Evolutionary conservation across 2,888 invertebrate species (phyloP).

Genomic region (Meiosimyza platycephala): DNA sequence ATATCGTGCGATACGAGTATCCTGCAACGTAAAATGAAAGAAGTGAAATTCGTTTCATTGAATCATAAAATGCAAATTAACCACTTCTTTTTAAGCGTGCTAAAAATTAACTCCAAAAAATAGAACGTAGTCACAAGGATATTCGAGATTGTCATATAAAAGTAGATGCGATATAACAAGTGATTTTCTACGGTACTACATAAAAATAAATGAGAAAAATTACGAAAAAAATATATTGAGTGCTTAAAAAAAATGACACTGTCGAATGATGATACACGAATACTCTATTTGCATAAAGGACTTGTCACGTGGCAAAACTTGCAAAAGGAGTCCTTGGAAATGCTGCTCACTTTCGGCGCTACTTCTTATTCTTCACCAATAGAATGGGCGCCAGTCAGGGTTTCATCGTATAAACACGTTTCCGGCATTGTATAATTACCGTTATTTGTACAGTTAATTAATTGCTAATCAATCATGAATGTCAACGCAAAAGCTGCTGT

Average conservation of each 20-base stretch:
- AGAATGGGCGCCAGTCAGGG: not conserved
- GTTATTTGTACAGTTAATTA: constrained; percentile 65
- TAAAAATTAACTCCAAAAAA: constrained; percentile 52
- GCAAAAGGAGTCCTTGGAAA: constrained; percentile 5
- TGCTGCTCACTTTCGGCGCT: not conserved
- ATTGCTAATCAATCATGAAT: constrained; percentile 65
- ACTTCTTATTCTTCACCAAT: no score
- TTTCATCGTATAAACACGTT: constrained; percentile 41
- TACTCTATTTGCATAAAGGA: constrained; percentile 7
- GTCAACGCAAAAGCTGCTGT: constrained; percentile 21
- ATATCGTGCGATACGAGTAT: not conserved
- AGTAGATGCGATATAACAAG: constrained; percentile 54
- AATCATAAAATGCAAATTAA: constrained; percentile 54
- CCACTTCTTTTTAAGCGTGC: constrained; percentile 34
- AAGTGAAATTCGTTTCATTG: constrained; percentile 58
- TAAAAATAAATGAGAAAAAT: constrained; percentile 42
- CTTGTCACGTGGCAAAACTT: constrained; percentile 9
- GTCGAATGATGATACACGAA: no score
- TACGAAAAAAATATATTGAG: not conserved
- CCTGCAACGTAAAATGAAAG: constrained; percentile 13
- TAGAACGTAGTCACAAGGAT: constrained; percentile 9
- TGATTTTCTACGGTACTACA: constrained; percentile 50
- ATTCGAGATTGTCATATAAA: constrained; percentile 30
- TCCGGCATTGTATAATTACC: constrained; percentile 58
- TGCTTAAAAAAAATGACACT: not conserved